Conservation (phyloP, 2,797 vertebrate genomes). For the Macropodus opercularis region DNA sequence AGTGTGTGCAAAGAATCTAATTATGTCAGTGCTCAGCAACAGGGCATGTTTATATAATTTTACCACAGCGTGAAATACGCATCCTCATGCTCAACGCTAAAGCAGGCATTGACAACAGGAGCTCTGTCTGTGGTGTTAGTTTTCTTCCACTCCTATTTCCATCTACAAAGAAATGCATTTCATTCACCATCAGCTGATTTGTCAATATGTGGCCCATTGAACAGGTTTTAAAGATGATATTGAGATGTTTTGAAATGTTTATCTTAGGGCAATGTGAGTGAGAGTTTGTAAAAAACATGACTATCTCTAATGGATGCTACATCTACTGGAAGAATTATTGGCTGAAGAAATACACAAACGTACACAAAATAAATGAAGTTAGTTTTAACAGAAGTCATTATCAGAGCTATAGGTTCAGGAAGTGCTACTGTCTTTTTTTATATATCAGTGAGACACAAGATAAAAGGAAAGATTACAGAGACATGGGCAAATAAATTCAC, state of each 20-base stretch:
- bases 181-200: constrained; percentile 32
- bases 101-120: constrained; percentile 56
- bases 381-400: constrained; percentile 61
- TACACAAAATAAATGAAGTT: constrained; percentile 37
- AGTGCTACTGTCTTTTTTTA: constrained; percentile 72
- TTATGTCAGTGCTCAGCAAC: constrained; percentile 82
- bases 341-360: constrained; percentile 52
- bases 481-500: constrained; percentile 69
- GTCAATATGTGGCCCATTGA: constrained; percentile 44
- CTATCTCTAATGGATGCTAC: constrained; percentile 70
- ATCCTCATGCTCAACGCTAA: constrained; percentile 51
- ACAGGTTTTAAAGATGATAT: constrained; percentile 28
- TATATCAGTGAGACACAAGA: constrained; percentile 63
- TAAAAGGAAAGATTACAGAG: constrained; percentile 52
- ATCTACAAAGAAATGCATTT: constrained; percentile 41
- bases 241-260: constrained; percentile 40
- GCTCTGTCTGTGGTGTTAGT: constrained; percentile 44
- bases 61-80: constrained; percentile 73
- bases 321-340: constrained; percentile 74
- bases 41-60: constrained; percentile 73
- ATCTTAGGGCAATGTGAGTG: constrained; percentile 43
- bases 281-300: constrained; percentile 39
- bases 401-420: constrained; percentile 61
- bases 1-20: constrained; percentile 84
- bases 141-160: constrained; percentile 46